Evolutionary conservation across 2,113 vertebrate genomes (phyloP), one percentile per base, ranked within the genome.

Genomic region (Micromys minutus): DNA sequence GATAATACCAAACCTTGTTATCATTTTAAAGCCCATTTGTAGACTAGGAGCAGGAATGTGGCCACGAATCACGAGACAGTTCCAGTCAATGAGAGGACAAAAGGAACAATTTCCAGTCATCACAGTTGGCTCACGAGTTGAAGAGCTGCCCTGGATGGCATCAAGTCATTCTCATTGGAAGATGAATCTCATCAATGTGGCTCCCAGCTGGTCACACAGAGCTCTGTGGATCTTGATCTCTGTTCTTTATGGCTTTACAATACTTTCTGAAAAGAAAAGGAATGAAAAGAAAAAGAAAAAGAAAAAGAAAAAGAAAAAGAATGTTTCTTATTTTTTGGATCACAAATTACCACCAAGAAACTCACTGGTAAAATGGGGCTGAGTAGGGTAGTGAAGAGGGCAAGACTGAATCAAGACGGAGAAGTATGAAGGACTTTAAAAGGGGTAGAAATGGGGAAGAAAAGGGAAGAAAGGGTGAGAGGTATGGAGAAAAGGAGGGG

Each of bases 381-480:
- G 83, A 63, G 45, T 22, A 16, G 15, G 7, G 7, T 50, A 17
- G 21, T 50, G 42, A 50, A 19, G 29, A 63, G 16, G 29, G 3
- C 13, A 83, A 50, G 36, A 61, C 12, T 76, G 47, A 65, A 76
- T 10, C 16, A 86, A 2, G 52, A 19, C 24, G 22, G 5, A 29
- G 11, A n/a, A n/a, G 45, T 4, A 69, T 0, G 10, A 86, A 69
- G 12, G 63, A 36, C 19, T 47, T 86, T 36, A 19, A n/a, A 69
- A 69, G 45, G 9, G 3, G 36, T 10, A 7, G 16, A 22, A 3
- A 7, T 16, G 7, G 2, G 8, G 34, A 4, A 15, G 39, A 1
- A 1, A 6, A 2, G 7, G 9, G 3, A 5, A 15, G 2, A 0
- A 6, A 17, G 0, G 8, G 19, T 19, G 11, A 13, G 1, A 77